A percentile compares a stretch with the other conserved stretches of the same genome.
These are phyloP conservation scores for Scolopax rusticola DNA, from an alignment of 2,797 vertebrate species.

Conservation along the genomic window DNA sequence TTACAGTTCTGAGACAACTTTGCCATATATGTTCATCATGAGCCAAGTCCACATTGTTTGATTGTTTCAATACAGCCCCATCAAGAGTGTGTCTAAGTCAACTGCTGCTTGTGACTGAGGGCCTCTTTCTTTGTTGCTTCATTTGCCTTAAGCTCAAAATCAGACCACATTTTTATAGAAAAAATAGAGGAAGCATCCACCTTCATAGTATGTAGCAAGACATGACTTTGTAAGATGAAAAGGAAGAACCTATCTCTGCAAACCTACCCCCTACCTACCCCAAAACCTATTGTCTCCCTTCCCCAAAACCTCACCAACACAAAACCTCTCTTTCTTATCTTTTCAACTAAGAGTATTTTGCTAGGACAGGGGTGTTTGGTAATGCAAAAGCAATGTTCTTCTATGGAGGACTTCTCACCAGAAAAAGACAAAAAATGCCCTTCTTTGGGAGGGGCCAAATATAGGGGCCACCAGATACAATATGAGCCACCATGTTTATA, in stretches of 20 bases:
- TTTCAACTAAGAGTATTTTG: background rate
- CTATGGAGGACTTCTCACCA: background rate
- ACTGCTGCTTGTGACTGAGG: background rate
- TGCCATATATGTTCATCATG: background rate
- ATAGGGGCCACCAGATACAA: background rate
- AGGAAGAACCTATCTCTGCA: background rate
- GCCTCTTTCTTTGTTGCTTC: background rate
- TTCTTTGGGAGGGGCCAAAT: background rate
- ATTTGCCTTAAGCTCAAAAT: background rate
- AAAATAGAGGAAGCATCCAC: background rate
- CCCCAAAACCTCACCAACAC: background rate
- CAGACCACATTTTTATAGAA: background rate
- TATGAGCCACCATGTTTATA: rapidly evolving
- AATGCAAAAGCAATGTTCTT: background rate
- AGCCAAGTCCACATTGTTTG: background rate
- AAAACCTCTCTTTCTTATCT: background rate
- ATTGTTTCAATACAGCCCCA: background rate
- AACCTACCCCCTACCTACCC: background rate
- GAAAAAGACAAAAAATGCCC: background rate
- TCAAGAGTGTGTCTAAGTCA: background rate
- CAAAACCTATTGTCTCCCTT: background rate
- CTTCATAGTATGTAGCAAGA: background rate
- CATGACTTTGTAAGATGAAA: background rate
- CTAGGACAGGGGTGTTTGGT: background rate
- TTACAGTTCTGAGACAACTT: background rate